Percentiles rank a stretch among this genome's conserved stretches.
phyloP scores from a whole-genome alignment of 2,797 vertebrate genomes.

The Sebastes itinus region DNA sequence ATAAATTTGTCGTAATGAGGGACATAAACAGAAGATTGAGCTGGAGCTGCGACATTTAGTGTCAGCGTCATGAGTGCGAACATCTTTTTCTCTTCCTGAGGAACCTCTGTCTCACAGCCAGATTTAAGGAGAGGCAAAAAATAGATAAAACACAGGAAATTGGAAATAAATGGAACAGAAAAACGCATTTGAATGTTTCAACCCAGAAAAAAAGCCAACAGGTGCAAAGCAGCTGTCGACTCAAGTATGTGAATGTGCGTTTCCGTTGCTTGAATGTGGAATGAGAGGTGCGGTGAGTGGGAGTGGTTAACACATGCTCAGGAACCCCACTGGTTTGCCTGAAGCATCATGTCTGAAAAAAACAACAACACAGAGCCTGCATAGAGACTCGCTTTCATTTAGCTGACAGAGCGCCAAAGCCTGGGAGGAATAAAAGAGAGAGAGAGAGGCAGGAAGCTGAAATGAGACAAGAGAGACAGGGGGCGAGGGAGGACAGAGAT shows the following conservation, averaged over 20 bases:
- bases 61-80: background rate
- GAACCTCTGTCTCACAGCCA: background rate
- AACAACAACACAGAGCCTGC: constrained; percentile 9
- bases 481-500: constrained; percentile 28
- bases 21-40: constrained; percentile 18
- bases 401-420: constrained; percentile 32
- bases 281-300: constrained; percentile 36
- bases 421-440: constrained; percentile 28
- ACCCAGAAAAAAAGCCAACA: constrained; percentile 12
- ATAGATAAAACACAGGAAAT: background rate
- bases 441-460: constrained; percentile 20
- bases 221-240: constrained; percentile 46
- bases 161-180: background rate
- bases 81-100: background rate
- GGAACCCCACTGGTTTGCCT: constrained; percentile 55
- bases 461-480: constrained; percentile 29
- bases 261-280: constrained; percentile 26
- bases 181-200: background rate
- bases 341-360: constrained; percentile 46
- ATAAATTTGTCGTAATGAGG: constrained; percentile 45
- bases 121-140: background rate
- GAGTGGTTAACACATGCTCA: constrained; percentile 67
- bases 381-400: constrained; percentile 45
- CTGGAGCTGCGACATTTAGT: background rate
- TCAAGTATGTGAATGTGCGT: background rate